These are phyloP conservation scores for Semaprochilodus insignis DNA, from an alignment of 2,797 vertebrate species.

Conservation along the genomic window DNA sequence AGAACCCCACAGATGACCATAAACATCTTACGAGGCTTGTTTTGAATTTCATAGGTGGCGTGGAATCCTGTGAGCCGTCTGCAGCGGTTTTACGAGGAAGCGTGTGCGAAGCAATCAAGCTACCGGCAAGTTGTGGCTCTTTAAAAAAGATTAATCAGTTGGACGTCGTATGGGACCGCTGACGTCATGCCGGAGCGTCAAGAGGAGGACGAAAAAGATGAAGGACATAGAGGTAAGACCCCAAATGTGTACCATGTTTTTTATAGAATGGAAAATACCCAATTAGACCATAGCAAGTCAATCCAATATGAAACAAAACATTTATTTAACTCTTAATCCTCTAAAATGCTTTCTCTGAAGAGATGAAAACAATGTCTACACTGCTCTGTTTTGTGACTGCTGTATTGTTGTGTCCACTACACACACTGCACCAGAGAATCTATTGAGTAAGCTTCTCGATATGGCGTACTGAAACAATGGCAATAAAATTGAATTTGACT, in stretches of 20 bases:
- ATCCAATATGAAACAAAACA: no score
- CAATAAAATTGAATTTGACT: no score
- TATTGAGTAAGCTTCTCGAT: no score
- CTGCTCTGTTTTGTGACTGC: no score
- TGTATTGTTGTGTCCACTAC: no score
- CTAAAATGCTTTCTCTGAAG: no score
- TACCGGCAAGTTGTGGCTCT: conserved; percentile 43
- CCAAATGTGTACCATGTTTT: background rate
- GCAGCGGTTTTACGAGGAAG: conserved; percentile 66
- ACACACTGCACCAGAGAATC: no score
- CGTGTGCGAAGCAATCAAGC: conserved; percentile 63
- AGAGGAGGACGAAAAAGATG: background rate
- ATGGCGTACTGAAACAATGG: no score
- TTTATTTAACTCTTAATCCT: no score
- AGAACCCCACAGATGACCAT: conserved; percentile 68
- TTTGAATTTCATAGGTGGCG: conserved; percentile 75
- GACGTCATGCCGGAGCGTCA: conserved; percentile 1
- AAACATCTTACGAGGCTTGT: conserved; percentile 75
- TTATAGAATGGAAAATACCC: no score
- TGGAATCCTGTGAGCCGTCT: conserved; percentile 69
- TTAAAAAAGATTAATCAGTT: conserved; percentile 56
- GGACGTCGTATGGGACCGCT: conserved; percentile 39
- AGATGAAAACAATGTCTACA: no score
- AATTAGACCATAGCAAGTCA: no score
- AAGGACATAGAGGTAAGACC: background rate